Conservation (phyloP, 2,113 vertebrate species). For the Eurypyga helias region DNA sequence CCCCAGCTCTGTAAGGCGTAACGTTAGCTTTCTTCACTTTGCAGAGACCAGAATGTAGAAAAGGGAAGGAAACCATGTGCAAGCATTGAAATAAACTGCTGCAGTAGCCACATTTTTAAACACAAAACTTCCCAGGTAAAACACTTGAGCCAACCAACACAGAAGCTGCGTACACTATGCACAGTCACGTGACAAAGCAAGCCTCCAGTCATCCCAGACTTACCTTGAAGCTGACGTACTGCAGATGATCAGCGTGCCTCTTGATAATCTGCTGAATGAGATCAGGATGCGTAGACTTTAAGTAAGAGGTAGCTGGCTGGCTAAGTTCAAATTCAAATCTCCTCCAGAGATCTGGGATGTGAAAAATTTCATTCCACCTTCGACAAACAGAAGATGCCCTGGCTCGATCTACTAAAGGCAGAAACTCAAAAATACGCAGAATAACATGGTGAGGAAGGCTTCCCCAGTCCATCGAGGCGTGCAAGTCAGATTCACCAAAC, state of each 20-base stretch:
- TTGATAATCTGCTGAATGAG: constrained; percentile 94
- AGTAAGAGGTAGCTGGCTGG: constrained; percentile 88
- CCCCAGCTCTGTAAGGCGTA: neutral
- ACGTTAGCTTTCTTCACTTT: neutral
- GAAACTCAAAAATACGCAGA: constrained; percentile 85
- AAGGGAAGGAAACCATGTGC: fast-evolving
- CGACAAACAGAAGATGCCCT: constrained; percentile 86
- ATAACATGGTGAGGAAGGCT: constrained; percentile 84
- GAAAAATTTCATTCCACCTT: constrained; percentile 89
- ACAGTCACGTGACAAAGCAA: neutral
- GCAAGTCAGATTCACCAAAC: neutral
- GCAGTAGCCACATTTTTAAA: neutral
- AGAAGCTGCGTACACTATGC: neutral
- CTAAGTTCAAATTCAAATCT: constrained; percentile 92
- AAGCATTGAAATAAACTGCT: fast-evolving
- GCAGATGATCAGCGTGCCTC: constrained; percentile 87
- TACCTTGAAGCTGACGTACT: constrained; percentile 92
- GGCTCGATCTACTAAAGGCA: constrained; percentile 86
- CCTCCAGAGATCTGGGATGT: constrained; percentile 90
- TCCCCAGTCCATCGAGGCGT: constrained; percentile 77
- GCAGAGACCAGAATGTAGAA: neutral
- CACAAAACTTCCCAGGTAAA: neutral
- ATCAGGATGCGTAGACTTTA: constrained; percentile 90
- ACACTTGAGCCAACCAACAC: neutral
- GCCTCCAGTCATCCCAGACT: neutral